A percentile compares a stretch with the other conserved stretches of the same genome.
Evolutionary conservation across 2,113 vertebrate species (phyloP).

Genomic region (Tonatia bakeri): DNA sequence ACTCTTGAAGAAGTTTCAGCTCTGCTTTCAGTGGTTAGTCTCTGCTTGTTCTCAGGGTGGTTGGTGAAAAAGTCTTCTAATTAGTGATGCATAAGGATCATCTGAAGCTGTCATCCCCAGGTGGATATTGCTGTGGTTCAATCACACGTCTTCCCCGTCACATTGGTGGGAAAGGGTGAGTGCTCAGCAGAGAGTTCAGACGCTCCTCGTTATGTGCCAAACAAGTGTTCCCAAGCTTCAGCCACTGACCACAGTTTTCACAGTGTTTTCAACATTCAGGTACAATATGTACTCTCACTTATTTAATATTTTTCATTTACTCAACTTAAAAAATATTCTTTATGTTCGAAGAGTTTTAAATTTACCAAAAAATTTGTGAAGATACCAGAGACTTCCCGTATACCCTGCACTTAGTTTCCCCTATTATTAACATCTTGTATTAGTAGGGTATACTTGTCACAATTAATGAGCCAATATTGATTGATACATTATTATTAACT

Average conservation of each 20-base stretch:
- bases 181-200: neutral
- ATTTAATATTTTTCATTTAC: neutral
- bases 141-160: neutral
- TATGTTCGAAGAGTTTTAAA: neutral
- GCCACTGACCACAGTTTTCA: neutral
- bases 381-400: neutral
- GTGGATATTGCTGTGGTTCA: neutral
- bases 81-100: neutral
- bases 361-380: neutral
- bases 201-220: neutral
- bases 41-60: neutral
- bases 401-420: neutral
- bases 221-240: neutral
- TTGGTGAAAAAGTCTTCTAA: neutral
- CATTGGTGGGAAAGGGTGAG: neutral
- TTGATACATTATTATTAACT: neutral
- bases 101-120: neutral
- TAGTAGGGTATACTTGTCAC: neutral
- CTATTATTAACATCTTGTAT: neutral
- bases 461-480: neutral
- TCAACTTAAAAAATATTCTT: neutral
- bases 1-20: constrained; percentile 35
- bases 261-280: neutral
- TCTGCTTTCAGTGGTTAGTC: constrained; percentile 50
- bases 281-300: neutral